Percentiles rank a stretch among this genome's conserved stretches.
Conservation (phyloP, 2,797 vertebrate genomes). For the Neosilurus mollespiculum region DNA sequence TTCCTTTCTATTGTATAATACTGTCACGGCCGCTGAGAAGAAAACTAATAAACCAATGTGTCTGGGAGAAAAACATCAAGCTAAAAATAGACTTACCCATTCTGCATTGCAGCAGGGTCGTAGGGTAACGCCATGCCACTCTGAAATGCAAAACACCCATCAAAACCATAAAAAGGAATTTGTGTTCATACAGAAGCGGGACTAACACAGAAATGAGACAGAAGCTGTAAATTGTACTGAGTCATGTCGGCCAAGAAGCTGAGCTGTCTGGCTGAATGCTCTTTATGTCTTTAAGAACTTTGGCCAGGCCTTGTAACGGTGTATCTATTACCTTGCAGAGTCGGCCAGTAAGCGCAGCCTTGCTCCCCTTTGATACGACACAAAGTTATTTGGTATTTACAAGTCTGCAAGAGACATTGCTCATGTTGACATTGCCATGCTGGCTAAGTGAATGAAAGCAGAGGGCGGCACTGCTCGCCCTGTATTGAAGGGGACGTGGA, state of each 20-base stretch:
- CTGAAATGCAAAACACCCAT: constrained; percentile 67
- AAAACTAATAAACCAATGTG: constrained; percentile 26
- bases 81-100: constrained; percentile 82
- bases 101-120: constrained; percentile 94
- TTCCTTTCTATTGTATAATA: constrained; percentile 26
- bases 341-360: constrained; percentile 35
- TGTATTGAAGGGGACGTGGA: constrained; percentile 41
- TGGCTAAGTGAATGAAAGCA: constrained; percentile 49
- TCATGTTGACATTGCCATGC: constrained; percentile 52
- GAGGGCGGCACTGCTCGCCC: constrained; percentile 38
- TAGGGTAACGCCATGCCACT: constrained; percentile 96
- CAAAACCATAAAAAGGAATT: constrained; percentile 30
- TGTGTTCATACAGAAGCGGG: background rate
- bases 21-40: constrained; percentile 17
- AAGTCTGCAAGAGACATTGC: constrained; percentile 50
- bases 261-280: constrained; percentile 45
- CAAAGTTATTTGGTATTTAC: constrained; percentile 60
- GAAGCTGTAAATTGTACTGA: constrained; percentile 51
- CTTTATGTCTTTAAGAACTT: constrained; percentile 54
- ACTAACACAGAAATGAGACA: constrained; percentile 30
- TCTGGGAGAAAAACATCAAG: constrained; percentile 14
- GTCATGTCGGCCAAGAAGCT: constrained; percentile 45
- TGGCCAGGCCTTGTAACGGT: constrained; percentile 44
- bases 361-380: constrained; percentile 41
- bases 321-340: constrained; percentile 53